A percentile compares a stretch with the other conserved stretches of the same genome.
These are phyloP conservation scores for Hemiprocne comata DNA, from an alignment of 2,113 vertebrate genomes.

Conservation along the genomic window DNA sequence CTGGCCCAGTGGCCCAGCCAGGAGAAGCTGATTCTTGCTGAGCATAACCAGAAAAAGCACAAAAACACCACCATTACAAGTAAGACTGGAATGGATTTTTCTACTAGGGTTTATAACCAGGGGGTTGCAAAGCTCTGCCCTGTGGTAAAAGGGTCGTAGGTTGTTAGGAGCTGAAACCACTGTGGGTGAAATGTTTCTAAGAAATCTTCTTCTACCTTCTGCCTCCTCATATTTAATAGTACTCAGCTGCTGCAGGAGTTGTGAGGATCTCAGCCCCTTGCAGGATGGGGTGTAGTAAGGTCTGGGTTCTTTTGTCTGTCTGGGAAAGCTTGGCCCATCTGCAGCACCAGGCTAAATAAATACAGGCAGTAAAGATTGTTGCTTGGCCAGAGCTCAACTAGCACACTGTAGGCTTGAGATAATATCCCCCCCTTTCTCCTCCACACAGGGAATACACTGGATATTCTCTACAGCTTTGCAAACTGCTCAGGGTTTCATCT, in stretches of 20 bases:
- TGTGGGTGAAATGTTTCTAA: neutral
- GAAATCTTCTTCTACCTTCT: neutral
- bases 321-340: neutral
- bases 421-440: neutral
- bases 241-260: neutral
- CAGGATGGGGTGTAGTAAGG: neutral
- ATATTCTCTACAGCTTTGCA: conserved; percentile 86
- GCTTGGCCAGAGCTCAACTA: neutral
- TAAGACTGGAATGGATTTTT: conserved; percentile 26
- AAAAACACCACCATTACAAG: conserved; percentile 79
- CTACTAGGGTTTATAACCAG: neutral
- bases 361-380: neutral
- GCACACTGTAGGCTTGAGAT: accelerated
- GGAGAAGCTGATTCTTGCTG: conserved; percentile 69
- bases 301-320: neutral
- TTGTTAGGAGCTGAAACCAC: neutral
- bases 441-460: conserved; percentile 80
- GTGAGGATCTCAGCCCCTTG: neutral
- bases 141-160: accelerated
- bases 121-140: neutral
- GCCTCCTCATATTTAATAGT: neutral
- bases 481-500: conserved; percentile 86
- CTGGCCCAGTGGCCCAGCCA: conserved; percentile 72
- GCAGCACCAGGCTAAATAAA: neutral
- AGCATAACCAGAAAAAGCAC: conserved; percentile 55